phyloP scores from a whole-genome alignment of 1,140 invertebrate genomes.

The Nasonia longicornis region DNA sequence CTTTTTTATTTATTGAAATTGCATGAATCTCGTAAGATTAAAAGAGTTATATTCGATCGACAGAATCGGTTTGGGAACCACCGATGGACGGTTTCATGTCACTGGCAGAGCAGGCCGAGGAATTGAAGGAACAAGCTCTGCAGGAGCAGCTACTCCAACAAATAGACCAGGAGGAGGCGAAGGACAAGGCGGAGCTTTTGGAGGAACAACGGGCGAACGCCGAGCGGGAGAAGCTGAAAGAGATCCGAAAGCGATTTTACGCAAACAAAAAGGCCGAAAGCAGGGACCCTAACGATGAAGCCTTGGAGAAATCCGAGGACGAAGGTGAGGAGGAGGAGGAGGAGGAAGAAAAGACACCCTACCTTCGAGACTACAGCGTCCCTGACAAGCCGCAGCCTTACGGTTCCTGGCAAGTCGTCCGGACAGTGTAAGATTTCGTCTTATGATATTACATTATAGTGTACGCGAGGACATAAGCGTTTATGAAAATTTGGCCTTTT shows the following conservation, averaged over 20 bases:
- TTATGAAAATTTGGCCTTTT: constrained; percentile 43
- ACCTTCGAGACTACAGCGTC: constrained; percentile 66
- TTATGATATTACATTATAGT: background rate
- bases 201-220: constrained; percentile 68
- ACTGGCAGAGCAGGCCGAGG: constrained; percentile 73
- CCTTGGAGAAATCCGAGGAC: constrained; percentile 47
- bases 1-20: background rate
- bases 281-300: constrained; percentile 25
- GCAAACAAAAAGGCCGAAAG: constrained; percentile 58
- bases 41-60: constrained; percentile 29
- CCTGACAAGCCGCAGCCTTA: constrained; percentile 72
- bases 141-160: constrained; percentile 69
- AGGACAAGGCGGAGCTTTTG: constrained; percentile 56
- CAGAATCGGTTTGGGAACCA: constrained; percentile 76
- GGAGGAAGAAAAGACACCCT: constrained; percentile 65
- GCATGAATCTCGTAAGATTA: too few relatives aligned
- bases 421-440: constrained; percentile 65
- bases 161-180: constrained; percentile 68
- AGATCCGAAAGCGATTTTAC: constrained; percentile 64
- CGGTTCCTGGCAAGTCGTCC: constrained; percentile 75
- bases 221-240: constrained; percentile 63
- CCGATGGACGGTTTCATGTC: constrained; percentile 76
- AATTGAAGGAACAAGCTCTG: constrained; percentile 61
- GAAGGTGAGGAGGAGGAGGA: constrained; percentile 55
- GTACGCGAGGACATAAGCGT: too few relatives aligned